Evolutionary conservation across 2,888 invertebrate species (phyloP).

Genomic region (Pasiphila rectangulata): DNA sequence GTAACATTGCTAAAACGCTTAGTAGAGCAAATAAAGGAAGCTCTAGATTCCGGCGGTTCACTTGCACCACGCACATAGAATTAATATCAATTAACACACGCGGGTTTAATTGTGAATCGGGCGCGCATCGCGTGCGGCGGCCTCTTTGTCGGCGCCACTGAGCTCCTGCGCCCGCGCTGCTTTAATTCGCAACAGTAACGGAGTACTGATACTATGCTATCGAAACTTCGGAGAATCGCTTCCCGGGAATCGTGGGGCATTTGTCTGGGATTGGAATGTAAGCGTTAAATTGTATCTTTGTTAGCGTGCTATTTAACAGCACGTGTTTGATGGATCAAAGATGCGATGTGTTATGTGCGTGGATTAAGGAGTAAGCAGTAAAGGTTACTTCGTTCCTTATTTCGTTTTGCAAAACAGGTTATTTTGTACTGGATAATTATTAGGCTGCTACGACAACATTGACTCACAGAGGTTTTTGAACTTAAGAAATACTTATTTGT

Average conservation of each 20-base stretch:
- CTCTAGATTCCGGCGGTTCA: conserved; percentile 21
- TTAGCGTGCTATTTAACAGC: no score
- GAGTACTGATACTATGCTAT: conserved; percentile 28
- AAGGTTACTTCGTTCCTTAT: no score
- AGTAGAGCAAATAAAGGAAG: not conserved
- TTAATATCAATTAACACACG: conserved; percentile 81
- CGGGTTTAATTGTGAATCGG: conserved; percentile 79
- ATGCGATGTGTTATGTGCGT: no score
- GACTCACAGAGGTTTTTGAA: no score
- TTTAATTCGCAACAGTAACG: conserved; percentile 58
- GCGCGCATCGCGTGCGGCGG: conserved; percentile 77
- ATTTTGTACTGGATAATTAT: no score
- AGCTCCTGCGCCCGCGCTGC: conserved; percentile 50
- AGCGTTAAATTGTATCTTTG: no score
- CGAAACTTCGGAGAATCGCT: conserved; percentile 28
- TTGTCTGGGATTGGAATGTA: not conserved
- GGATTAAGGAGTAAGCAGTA: no score
- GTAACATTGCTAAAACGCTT: not conserved
- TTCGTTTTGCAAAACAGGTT: no score
- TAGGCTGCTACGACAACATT: no score
- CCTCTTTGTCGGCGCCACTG: conserved; percentile 70
- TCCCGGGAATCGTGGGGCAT: conserved; percentile 16
- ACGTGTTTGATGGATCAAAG: no score
- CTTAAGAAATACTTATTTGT: no score
- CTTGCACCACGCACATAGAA: conserved; percentile 68